phyloP scores from a whole-genome alignment of 2,113 vertebrate species.

The Coryphaenoides rupestris region DNA sequence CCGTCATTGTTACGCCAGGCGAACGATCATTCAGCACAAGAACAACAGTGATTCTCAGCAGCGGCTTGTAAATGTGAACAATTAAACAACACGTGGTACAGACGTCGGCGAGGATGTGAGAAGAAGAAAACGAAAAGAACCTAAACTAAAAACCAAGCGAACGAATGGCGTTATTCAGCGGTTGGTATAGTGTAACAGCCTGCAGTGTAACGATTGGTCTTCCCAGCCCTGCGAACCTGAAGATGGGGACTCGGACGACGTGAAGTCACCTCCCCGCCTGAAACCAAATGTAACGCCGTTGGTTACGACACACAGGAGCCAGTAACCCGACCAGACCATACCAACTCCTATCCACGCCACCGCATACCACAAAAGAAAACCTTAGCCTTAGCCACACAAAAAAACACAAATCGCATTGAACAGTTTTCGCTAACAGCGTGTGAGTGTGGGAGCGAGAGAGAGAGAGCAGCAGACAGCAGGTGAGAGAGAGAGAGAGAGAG shows the following conservation, averaged over 20 bases:
- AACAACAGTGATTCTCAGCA: neutral
- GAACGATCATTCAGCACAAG: too few relatives aligned
- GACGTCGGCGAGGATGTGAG: too few relatives aligned
- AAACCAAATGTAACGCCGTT: too few relatives aligned
- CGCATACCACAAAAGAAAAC: too few relatives aligned
- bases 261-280: too few relatives aligned
- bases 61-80: neutral
- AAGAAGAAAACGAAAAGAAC: neutral
- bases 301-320: neutral
- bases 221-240: too few relatives aligned
- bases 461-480: conserved; percentile 3
- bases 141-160: neutral
- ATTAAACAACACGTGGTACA: neutral
- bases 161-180: neutral
- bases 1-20: too few relatives aligned
- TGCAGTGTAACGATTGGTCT: neutral
- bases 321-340: conserved; percentile 36
- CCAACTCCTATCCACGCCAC: conserved; percentile 11
- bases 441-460: conserved; percentile 13
- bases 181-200: neutral
- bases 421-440: conserved; percentile 48
- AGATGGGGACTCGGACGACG: too few relatives aligned
- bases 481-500: conserved; percentile 5
- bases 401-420: conserved; percentile 35
- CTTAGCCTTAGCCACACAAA: too few relatives aligned